Base-by-base conservation (phyloP, 2,797 vertebrate species). In the Halcyon chelicuti region DNA sequence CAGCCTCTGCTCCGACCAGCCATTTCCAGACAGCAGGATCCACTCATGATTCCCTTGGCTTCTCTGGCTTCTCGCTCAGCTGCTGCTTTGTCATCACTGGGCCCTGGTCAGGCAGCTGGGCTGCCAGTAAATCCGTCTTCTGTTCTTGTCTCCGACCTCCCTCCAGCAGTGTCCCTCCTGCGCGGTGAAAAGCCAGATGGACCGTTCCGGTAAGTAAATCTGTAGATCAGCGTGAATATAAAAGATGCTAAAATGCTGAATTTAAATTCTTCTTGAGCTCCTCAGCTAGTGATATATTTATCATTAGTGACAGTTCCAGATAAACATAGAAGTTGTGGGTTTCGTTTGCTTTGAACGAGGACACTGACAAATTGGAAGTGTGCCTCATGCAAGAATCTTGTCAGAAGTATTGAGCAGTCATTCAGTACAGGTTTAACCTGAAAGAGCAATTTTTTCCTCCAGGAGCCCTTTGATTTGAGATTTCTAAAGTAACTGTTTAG, bases 21-120 rank as follows among this genome's bases (percentile, higher is more conserved):
- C 1, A 96, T 97, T 62, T 97, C 98, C 74, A 98, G 98, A 47
- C 99, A 99, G 95, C 99, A 99, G 78, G 99, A 99, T 72, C 99
- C 99, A 25, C 97, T 99, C 5, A 98, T 98, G 90, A 97, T 98
- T 39, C 97, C 98, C 5, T 78, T 98, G 42, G 97, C 98, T 35
- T 98, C 98, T 3, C 97, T 98, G 15, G 80, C 95, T 23, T 98
- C 98, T 63, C 86, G 98, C 47, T 95, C 98, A 40, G 94, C 96
- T 40, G 92, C 97, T 66, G 54, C 98, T 7, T 67, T 98, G 78
- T 86, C 86, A 5, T 96, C 92, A 1, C 3, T 98, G 96, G 91
- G 67, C 80, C 96, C 97, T 14, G 98, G 94, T 84, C 97, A 94
- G 10, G 82, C 95, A 65, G 82, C 98, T 58, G 71, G 97, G 44